A percentile compares a stretch with the other conserved stretches of the same genome.
These are phyloP conservation scores for Sceloporus undulatus DNA, from an alignment of 2,113 vertebrate species.

Conservation along the genomic window DNA sequence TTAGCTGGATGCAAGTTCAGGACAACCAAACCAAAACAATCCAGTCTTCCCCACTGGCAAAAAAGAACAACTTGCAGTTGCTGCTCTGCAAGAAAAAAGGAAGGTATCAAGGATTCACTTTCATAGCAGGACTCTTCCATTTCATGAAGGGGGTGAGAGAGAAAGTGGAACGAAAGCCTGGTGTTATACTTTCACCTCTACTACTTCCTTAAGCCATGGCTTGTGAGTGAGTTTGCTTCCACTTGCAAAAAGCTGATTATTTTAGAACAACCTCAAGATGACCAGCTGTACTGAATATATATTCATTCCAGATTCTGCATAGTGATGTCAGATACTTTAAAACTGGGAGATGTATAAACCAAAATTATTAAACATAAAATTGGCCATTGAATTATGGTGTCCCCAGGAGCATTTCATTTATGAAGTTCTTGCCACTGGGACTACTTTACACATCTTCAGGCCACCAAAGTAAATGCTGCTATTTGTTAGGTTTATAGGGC, in stretches of 20 bases:
- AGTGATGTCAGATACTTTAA: background rate
- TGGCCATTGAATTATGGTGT: background rate
- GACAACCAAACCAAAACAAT: too few relatives aligned
- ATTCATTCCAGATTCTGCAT: slow-evolving; percentile 1
- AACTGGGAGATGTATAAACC: background rate
- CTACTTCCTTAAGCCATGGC: too few relatives aligned
- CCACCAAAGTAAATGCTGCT: background rate
- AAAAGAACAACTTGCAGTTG: too few relatives aligned
- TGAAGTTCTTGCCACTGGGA: background rate
- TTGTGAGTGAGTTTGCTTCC: background rate
- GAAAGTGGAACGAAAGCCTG: too few relatives aligned
- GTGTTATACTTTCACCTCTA: too few relatives aligned
- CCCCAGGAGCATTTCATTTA: background rate
- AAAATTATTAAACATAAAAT: slow-evolving; percentile 11
- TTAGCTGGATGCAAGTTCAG: too few relatives aligned
- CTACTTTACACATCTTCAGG: background rate
- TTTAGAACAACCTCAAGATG: background rate
- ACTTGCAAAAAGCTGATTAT: background rate
- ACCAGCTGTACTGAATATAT: background rate
- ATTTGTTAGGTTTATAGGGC: background rate
- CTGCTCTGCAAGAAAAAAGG: too few relatives aligned
- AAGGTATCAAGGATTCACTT: too few relatives aligned
- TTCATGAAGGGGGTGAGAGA: too few relatives aligned
- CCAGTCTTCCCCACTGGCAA: too few relatives aligned
- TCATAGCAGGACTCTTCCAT: too few relatives aligned